Evolutionary conservation across 2,888 invertebrate species (phyloP).

Genomic region (Parnassius apollo): DNA sequence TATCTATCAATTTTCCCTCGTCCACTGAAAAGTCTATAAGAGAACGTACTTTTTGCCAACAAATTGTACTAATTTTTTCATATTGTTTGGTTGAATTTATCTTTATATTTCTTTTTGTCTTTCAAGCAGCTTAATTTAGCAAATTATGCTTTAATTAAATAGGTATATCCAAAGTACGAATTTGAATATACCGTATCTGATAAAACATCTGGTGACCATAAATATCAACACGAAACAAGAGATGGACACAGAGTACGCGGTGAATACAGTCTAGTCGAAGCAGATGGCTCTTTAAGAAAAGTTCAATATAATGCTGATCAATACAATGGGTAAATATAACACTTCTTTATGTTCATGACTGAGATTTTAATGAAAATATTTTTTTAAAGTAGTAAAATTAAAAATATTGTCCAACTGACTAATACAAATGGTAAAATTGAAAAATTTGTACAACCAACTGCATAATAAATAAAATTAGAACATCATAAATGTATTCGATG

Average conservation of each 20-base stretch:
- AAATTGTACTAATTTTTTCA: too few species aligned
- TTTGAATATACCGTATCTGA: slow-evolving; percentile 82
- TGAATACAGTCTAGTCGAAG: slow-evolving; percentile 79
- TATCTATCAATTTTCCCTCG: too few species aligned
- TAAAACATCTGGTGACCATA: slow-evolving; percentile 80
- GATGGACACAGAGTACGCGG: slow-evolving; percentile 81
- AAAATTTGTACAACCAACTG: too few species aligned
- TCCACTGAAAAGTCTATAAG: too few species aligned
- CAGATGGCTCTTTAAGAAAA: slow-evolving; percentile 79
- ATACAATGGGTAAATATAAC: slow-evolving; percentile 68
- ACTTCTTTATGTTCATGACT: too few species aligned
- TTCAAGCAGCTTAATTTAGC: not conserved
- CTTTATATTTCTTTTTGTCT: slow-evolving; percentile 3
- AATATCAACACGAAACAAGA: slow-evolving; percentile 75
- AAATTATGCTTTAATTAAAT: slow-evolving; percentile 11
- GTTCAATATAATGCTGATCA: slow-evolving; percentile 82
- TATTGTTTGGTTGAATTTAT: not conserved
- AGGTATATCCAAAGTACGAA: slow-evolving; percentile 81
- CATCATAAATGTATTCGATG: too few species aligned
- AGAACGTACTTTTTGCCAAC: too few species aligned
- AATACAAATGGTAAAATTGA: too few species aligned
- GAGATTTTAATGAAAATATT: too few species aligned
- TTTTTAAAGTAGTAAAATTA: too few species aligned
- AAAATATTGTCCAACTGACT: too few species aligned
- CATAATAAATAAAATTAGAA: too few species aligned